Percentiles rank a stretch among this genome's conserved stretches.
phyloP scores from a whole-genome alignment of 1,140 invertebrate species.

The Sweltsa coloradensis region DNA sequence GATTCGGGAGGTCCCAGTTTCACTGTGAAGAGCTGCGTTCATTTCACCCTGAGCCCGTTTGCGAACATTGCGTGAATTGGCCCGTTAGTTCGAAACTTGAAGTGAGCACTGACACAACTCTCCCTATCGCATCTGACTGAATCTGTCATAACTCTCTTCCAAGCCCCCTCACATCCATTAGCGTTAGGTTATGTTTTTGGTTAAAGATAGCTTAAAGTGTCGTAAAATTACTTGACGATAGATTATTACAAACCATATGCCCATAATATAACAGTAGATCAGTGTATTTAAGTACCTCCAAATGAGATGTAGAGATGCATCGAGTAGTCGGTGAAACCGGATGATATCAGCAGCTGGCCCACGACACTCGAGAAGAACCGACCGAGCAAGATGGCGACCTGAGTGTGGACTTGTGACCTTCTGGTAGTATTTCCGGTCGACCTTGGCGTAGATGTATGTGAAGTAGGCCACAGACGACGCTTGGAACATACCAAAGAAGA shows the following conservation, averaged over 20 bases:
- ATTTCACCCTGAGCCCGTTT: too few relatives aligned
- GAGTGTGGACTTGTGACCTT: conserved; percentile 30
- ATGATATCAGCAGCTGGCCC: conserved; percentile 26
- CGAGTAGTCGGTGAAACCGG: conserved; percentile 21
- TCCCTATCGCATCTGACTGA: too few relatives aligned
- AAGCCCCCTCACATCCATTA: too few relatives aligned
- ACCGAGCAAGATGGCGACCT: conserved; percentile 28
- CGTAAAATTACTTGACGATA: background rate
- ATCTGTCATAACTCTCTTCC: too few relatives aligned
- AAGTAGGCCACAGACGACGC: conserved; percentile 37
- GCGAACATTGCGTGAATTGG: too few relatives aligned
- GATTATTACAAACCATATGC: background rate
- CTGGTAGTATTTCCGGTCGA: conserved; percentile 28
- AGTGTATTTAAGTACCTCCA: conserved; percentile 20
- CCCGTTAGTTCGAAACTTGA: too few relatives aligned
- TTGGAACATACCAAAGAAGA: conserved; percentile 31
- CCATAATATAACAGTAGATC: background rate
- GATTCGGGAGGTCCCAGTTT: too few relatives aligned
- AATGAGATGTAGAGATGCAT: conserved; percentile 33
- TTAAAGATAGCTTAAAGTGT: too few relatives aligned
- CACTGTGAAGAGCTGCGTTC: too few relatives aligned
- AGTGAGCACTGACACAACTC: too few relatives aligned
- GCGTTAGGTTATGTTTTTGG: too few relatives aligned
- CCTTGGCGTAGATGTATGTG: conserved; percentile 36
- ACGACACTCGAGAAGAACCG: conserved; percentile 25